phyloP scores from a whole-genome alignment of 1,140 invertebrate genomes.

The Orius insidiosus region DNA sequence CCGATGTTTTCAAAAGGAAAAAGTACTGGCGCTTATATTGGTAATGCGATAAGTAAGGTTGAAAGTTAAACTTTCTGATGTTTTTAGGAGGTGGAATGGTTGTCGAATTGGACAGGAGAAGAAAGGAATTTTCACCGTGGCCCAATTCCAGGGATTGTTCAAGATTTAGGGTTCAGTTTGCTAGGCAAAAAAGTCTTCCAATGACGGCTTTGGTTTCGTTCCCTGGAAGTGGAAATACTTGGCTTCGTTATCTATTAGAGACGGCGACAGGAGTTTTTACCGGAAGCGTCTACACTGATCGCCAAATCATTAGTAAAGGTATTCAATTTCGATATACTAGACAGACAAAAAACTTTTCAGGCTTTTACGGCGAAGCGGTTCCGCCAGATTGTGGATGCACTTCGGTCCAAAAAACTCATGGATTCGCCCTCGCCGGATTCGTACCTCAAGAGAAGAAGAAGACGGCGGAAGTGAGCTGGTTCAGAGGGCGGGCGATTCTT shows the following conservation, averaged over 20 bases:
- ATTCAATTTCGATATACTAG: neutral
- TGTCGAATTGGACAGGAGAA: slow-evolving; percentile 4
- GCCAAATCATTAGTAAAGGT: slow-evolving; percentile 2
- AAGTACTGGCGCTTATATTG: no score
- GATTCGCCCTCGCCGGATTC: slow-evolving; percentile 40
- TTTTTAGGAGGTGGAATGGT: slow-evolving; percentile 5
- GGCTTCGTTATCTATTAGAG: slow-evolving; percentile 57
- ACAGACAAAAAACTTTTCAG: neutral
- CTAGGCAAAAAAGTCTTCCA: slow-evolving; percentile 16
- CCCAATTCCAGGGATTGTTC: slow-evolving; percentile 2
- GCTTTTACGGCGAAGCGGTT: neutral
- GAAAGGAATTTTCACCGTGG: slow-evolving; percentile 9
- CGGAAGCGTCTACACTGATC: slow-evolving; percentile 2
- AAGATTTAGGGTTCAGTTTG: slow-evolving; percentile 4
- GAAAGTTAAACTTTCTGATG: neutral
- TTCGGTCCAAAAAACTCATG: slow-evolving; percentile 45
- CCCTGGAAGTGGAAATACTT: slow-evolving; percentile 65
- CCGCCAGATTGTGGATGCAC: slow-evolving; percentile 2
- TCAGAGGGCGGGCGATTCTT: slow-evolving; percentile 33
- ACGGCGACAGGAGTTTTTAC: slow-evolving; percentile 41
- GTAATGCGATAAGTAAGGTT: neutral
- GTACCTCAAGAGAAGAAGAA: slow-evolving; percentile 34
- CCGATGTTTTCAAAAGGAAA: no score
- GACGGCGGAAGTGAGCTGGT: neutral
- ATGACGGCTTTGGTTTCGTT: slow-evolving; percentile 49